A percentile compares a stretch with the other conserved stretches of the same genome.
These are phyloP conservation scores for Ashinkailepas kermadecensis DNA, from an alignment of 2,888 invertebrate genomes.

Conservation along the genomic window DNA sequence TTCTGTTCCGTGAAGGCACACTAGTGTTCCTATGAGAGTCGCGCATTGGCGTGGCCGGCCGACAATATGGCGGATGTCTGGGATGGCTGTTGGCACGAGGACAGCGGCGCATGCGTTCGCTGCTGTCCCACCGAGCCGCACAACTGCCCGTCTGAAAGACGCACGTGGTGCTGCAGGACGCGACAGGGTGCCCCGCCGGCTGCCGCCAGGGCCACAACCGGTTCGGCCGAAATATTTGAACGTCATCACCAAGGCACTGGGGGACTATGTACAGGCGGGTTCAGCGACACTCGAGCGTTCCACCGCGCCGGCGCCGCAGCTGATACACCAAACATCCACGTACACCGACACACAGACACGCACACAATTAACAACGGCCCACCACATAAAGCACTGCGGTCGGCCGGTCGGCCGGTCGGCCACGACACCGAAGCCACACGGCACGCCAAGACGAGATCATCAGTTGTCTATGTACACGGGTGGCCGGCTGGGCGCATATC, in stretches of 20 bases:
- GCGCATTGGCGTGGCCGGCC: too few species aligned
- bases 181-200: too few species aligned
- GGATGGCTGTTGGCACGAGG: background rate
- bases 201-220: too few species aligned
- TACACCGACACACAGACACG: background rate
- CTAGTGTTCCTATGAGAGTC: slow-evolving; percentile 4
- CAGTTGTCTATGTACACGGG: background rate
- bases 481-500: background rate
- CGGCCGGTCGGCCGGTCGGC: background rate
- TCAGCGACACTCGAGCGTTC: too few species aligned
- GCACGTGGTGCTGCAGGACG: background rate
- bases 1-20: slow-evolving; percentile 8
- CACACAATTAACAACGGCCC: slow-evolving; percentile 11
- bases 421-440: background rate
- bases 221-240: background rate
- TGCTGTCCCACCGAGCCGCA: background rate
- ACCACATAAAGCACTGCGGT: background rate
- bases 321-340: background rate
- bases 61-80: too few species aligned
- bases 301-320: too few species aligned
- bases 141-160: background rate
- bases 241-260: slow-evolving; percentile 3
- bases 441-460: background rate
- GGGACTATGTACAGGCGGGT: background rate
- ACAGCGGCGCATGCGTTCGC: too few species aligned